These are phyloP conservation scores for Graphium colonna DNA, from an alignment of 2,888 invertebrate species.

Conservation along the genomic window DNA sequence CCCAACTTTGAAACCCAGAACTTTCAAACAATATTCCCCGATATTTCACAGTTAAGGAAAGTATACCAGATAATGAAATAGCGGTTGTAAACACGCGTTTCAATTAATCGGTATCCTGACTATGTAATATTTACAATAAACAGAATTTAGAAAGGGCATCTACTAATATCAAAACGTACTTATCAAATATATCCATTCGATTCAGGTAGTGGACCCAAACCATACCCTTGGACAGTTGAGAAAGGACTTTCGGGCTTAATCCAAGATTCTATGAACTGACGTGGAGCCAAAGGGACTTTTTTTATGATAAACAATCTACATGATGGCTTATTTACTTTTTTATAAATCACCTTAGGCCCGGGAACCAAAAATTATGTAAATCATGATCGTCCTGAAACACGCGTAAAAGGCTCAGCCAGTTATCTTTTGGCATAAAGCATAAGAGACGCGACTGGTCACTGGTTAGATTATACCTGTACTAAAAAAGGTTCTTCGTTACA, in stretches of 20 bases:
- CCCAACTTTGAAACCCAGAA: background rate
- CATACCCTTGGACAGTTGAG: constrained; percentile 20
- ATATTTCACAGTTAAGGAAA: constrained; percentile 12
- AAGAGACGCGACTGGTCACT: constrained; percentile 21
- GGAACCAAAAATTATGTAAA: constrained; percentile 24
- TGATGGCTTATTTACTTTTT: background rate
- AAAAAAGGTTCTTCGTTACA: constrained; percentile 19
- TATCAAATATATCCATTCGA: constrained; percentile 26
- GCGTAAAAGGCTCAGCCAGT: constrained; percentile 25
- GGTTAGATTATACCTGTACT: constrained; percentile 18
- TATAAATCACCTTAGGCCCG: background rate
- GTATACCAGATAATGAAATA: constrained; percentile 20
- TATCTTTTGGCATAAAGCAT: constrained; percentile 28
- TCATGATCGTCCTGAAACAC: constrained; percentile 28
- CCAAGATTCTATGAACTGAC: background rate
- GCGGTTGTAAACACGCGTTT: background rate
- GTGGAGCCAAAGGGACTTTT: background rate
- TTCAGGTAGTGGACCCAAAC: constrained; percentile 21
- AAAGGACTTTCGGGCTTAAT: background rate
- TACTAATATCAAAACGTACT: constrained; percentile 21
- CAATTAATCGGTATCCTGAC: constrained; percentile 18
- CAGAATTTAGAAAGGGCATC: constrained; percentile 23
- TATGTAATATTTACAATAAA: constrained; percentile 17
- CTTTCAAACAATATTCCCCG: constrained; percentile 21
- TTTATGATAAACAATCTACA: constrained; percentile 2